Evolutionary conservation across 1,140 invertebrate genomes (phyloP).

Genomic region (Cyrtorhinus lividipennis): DNA sequence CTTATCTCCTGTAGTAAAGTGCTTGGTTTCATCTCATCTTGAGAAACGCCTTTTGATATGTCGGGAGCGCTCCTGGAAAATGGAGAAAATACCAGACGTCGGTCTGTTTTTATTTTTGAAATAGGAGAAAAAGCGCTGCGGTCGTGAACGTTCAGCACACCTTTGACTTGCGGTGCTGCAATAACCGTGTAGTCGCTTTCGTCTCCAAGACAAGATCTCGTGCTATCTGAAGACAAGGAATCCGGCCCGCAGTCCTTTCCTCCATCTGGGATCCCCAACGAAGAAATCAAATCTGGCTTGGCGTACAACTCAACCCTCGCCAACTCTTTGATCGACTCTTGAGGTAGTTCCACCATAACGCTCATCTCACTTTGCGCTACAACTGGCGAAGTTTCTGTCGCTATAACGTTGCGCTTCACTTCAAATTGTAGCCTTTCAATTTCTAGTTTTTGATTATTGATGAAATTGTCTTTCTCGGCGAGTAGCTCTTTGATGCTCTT

Average conservation of each 20-base stretch:
- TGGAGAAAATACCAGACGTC: background rate
- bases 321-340: constrained; percentile 31
- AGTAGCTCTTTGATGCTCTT: constrained; percentile 50
- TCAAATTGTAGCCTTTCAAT: constrained; percentile 39
- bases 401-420: background rate
- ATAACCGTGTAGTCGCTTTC: constrained; percentile 6
- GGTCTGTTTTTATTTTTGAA: background rate
- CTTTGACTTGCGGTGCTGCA: constrained; percentile 13
- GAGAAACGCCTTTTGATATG: constrained; percentile 3
- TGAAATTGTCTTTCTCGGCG: constrained; percentile 51
- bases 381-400: background rate
- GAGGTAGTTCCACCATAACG: constrained; percentile 29
- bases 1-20: constrained; percentile 17
- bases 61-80: constrained; percentile 6
- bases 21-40: constrained; percentile 14
- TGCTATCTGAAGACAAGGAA: constrained; percentile 20
- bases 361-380: constrained; percentile 35
- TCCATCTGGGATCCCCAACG: constrained; percentile 20
- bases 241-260: constrained; percentile 4
- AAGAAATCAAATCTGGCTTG: constrained; percentile 28
- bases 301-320: constrained; percentile 16
- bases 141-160: constrained; percentile 18
- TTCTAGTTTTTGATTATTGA: constrained; percentile 50
- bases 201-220: constrained; percentile 17
- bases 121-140: constrained; percentile 20